Percentiles rank a stretch among this genome's conserved stretches.
Conservation (phyloP, 2,797 vertebrate genomes). For the Cyclura pinguis region DNA sequence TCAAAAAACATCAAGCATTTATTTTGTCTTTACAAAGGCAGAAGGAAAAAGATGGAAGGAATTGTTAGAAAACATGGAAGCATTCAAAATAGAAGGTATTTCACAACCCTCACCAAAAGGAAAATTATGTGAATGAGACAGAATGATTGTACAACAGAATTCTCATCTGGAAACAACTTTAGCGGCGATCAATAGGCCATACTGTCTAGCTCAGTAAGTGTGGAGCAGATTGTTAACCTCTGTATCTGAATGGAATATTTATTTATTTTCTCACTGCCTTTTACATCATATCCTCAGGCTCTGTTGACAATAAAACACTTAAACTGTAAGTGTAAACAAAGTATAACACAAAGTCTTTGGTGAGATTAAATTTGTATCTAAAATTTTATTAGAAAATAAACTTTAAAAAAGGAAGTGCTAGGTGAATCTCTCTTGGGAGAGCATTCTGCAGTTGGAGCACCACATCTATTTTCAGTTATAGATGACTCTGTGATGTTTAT, state of each 20-base stretch:
- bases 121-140: not conserved
- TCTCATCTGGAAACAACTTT: not conserved
- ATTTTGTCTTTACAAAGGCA: not conserved
- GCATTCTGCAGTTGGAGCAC: not conserved
- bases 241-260: not conserved
- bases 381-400: not conserved
- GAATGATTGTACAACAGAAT: too few species aligned
- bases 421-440: not conserved
- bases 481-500: not conserved
- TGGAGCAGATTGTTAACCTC: not conserved
- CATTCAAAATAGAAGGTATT: not conserved
- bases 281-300: not conserved
- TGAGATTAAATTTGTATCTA: not conserved
- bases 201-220: not conserved
- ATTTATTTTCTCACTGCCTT: not conserved
- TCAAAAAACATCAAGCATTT: not conserved
- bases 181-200: not conserved
- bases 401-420: not conserved
- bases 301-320: not conserved
- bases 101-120: too few species aligned
- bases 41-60: not conserved
- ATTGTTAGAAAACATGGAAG: not conserved
- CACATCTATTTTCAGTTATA: not conserved
- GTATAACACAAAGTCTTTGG: not conserved
- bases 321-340: constrained; percentile 2